phyloP scores from a whole-genome alignment of 23 tunicate species.

The Ascidia mentula region DNA sequence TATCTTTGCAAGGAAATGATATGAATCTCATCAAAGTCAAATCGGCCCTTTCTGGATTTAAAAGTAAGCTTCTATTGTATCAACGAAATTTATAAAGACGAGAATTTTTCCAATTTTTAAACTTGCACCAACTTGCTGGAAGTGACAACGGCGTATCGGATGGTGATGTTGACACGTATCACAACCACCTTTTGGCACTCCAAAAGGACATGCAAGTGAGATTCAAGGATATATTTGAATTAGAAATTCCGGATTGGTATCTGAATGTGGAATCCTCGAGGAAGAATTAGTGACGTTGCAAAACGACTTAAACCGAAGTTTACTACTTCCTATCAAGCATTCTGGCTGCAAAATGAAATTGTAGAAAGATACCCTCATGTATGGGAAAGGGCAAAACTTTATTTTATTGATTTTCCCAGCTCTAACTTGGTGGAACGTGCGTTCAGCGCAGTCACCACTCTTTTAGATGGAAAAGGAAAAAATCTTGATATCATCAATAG shows the following conservation, averaged over 20 bases:
- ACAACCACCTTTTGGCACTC: constrained; percentile 20
- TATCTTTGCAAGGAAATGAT: constrained; percentile 42
- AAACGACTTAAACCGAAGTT: constrained; percentile 39
- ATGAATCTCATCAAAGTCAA: constrained; percentile 47
- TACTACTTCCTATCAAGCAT: constrained; percentile 12
- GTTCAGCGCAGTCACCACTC: too few species aligned
- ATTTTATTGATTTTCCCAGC: too few species aligned
- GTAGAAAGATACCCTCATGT: constrained; percentile 36
- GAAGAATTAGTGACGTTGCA: constrained; percentile 33
- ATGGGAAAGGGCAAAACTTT: too few species aligned
- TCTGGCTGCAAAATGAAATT: constrained; percentile 50
- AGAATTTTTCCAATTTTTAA: not conserved
- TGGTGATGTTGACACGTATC: not conserved
- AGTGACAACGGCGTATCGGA: constrained; percentile 9
- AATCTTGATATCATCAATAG: too few species aligned
- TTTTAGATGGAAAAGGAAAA: too few species aligned
- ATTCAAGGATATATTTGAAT: constrained; percentile 21
- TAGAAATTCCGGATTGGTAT: constrained; percentile 37
- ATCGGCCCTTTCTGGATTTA: constrained; percentile 44
- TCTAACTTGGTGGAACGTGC: too few species aligned
- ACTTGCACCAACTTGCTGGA: not conserved
- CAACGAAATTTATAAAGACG: not conserved
- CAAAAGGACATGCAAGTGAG: constrained; percentile 32
- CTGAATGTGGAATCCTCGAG: constrained; percentile 24
- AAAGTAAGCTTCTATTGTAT: constrained; percentile 26